Evolutionary conservation across 2,113 vertebrate genomes (phyloP).

Genomic region (Guaruba guarouba): DNA sequence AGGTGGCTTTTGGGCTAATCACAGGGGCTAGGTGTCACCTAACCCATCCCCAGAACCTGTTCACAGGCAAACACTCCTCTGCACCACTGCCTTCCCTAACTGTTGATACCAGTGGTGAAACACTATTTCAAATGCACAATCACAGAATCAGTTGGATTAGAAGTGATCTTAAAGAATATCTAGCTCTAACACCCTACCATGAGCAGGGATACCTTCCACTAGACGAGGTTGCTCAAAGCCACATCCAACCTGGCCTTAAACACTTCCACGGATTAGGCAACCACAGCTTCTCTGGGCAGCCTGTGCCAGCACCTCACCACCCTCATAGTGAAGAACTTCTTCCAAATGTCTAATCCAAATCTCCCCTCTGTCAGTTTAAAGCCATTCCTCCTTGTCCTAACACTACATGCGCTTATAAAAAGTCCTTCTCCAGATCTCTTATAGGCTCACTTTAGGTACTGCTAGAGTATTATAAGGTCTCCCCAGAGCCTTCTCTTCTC

Average conservation of each 20-base stretch:
- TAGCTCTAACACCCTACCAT: neutral
- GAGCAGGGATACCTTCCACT: neutral
- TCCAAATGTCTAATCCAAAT: neutral
- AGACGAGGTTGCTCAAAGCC: neutral
- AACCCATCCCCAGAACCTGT: neutral
- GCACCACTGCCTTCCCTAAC: neutral
- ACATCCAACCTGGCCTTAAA: neutral
- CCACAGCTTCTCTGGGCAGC: neutral
- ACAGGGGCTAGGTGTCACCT: neutral
- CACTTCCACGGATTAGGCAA: neutral
- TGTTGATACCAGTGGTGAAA: neutral
- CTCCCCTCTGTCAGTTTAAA: neutral
- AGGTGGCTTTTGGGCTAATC: neutral
- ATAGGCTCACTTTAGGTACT: neutral
- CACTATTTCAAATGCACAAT: neutral
- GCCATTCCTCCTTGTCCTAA: neutral
- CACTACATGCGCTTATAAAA: neutral
- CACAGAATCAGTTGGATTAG: neutral
- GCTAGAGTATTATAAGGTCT: neutral
- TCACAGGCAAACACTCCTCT: neutral
- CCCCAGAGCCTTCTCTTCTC: neutral
- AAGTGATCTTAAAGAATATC: neutral
- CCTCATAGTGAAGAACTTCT: neutral
- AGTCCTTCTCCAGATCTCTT: neutral
- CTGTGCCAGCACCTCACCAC: neutral